phyloP scores from a whole-genome alignment of 2,113 vertebrate species.

The Pomatorhinus ruficollis region DNA sequence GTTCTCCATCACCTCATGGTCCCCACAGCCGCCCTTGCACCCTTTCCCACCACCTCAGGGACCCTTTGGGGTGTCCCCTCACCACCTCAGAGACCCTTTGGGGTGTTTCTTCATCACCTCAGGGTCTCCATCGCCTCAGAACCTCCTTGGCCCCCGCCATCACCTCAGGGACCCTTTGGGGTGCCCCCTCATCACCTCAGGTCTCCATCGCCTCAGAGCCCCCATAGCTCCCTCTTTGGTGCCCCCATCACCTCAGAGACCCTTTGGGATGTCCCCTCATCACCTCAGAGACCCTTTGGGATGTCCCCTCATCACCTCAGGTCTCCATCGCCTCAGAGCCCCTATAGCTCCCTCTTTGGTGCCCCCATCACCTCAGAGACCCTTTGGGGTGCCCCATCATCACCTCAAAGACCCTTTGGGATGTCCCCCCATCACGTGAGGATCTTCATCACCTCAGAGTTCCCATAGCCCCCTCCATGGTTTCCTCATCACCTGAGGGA shows the following conservation, averaged over 20 bases:
- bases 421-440: background rate
- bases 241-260: background rate
- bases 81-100: background rate
- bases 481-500: background rate
- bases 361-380: too few species aligned
- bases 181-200: background rate
- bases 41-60: background rate
- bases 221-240: background rate
- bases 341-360: background rate
- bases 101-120: background rate
- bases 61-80: background rate
- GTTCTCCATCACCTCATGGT: background rate
- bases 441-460: background rate
- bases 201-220: too few species aligned
- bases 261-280: background rate
- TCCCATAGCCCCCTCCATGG: background rate
- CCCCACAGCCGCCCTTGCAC: background rate
- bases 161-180: background rate
- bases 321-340: background rate
- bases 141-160: background rate
- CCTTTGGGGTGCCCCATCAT: background rate
- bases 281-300: background rate
- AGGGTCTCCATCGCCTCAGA: too few species aligned
- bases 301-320: background rate
- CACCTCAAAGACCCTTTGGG: too few species aligned